Base-by-base conservation (phyloP, 2,888 invertebrate species). In the Autographa pulchrina region DNA sequence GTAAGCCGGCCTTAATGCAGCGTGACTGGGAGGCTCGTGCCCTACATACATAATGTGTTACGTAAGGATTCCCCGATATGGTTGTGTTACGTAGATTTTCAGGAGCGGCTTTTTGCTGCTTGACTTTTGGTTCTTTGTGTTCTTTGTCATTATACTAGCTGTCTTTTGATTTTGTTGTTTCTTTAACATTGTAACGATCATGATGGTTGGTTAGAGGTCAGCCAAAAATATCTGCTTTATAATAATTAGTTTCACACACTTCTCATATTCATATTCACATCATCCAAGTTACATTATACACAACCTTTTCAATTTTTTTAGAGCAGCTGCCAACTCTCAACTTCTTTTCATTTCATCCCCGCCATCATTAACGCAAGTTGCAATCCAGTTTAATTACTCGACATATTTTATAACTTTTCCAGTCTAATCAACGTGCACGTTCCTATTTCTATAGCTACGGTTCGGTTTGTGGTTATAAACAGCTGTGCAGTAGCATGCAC, bases 1-100 rank as follows among this genome's bases (percentile, higher is more conserved):
- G 72, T 71, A 74, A 73, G 68, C 76, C 82, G 81, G 77, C 88
- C 86, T 82, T 88, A 90, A 90, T 88, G 85, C 82, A 86, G 52
- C 81, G 78, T 89, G 89, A 88, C 86, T 83, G 43, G 84, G 72
- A 68, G 64, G 77, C 84, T 81, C 79, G 67, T 82, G 84, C 73
- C 87, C 86, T 79, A 86, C 83, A 87, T 88, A 76, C 77, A 74
- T 87, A 82, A 82, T 82, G 73, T 18, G 67, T 83, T 81, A 80
- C 67, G 62, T 81, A 75, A 77, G 62, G 14, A 72, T 61, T 74
- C 74, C 74, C 65, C 62, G 66, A 65, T 68, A 66, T 65, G 68
- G 41, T 66, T 64, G 68, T 48, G 43, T 58, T 48, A 63, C 43
- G 58, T 48, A 20, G 58, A 69, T 35, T 54, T 72, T 64, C 63